A percentile compares a stretch with the other conserved stretches of the same genome.
These are phyloP conservation scores for Imbricaverruca yamaguchii DNA, from an alignment of 2,888 invertebrate genomes.

Conservation along the genomic window DNA sequence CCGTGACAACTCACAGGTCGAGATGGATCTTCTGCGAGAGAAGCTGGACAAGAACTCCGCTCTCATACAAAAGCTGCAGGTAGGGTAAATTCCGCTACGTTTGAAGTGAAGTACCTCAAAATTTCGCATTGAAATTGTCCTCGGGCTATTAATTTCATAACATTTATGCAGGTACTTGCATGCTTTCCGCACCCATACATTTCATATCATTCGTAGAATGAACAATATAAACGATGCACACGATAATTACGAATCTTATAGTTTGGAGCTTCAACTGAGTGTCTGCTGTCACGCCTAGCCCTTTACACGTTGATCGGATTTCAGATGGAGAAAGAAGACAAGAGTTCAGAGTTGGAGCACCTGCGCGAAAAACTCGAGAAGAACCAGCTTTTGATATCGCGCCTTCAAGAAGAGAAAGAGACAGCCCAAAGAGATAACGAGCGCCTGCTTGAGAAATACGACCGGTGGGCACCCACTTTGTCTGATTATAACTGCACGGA, in stretches of 20 bases:
- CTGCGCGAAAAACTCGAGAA: constrained; percentile 85
- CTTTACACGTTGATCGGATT: constrained; percentile 36
- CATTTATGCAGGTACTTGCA: too few relatives aligned
- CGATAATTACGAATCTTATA: too few relatives aligned
- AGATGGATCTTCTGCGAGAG: constrained; percentile 77
- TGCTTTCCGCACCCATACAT: too few relatives aligned
- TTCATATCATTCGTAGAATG: too few relatives aligned
- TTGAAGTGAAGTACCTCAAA: too few relatives aligned
- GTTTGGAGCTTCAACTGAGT: too few relatives aligned
- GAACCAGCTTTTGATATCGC: constrained; percentile 63
- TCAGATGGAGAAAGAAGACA: constrained; percentile 78
- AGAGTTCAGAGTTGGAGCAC: constrained; percentile 73
- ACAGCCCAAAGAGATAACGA: constrained; percentile 83
- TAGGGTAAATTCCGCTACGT: constrained; percentile 3
- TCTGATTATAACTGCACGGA: too few relatives aligned
- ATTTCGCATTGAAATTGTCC: too few relatives aligned
- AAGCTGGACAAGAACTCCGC: constrained; percentile 79
- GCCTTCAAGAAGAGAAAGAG: constrained; percentile 79
- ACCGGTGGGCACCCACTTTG: constrained; percentile 33
- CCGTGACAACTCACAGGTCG: constrained; percentile 72
- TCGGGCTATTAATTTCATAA: too few relatives aligned
- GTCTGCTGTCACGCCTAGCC: too few relatives aligned
- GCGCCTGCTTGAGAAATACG: constrained; percentile 72
- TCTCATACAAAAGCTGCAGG: constrained; percentile 61
- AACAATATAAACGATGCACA: too few relatives aligned